Evolutionary conservation across 2,797 vertebrate genomes (phyloP).

Genomic region (Tapera naevia): DNA sequence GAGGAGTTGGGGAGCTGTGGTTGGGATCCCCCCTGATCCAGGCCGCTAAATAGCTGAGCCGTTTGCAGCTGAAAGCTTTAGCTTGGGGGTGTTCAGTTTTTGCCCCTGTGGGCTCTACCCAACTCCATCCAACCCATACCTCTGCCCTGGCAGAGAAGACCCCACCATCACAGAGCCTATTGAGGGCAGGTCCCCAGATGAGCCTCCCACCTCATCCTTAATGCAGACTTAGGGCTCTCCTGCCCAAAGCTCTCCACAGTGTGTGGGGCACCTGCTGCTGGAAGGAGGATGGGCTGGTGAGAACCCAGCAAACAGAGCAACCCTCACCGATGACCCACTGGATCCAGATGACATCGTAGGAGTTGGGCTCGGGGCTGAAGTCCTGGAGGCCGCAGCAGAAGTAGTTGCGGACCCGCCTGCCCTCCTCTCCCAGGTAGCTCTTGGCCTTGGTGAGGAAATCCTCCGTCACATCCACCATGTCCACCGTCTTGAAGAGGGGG

Average conservation of each 20-base stretch:
- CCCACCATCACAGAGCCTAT: fast-evolving
- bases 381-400: conserved; percentile 93
- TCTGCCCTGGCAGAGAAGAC: not conserved
- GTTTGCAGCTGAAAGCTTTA: not conserved
- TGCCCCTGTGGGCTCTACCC: not conserved
- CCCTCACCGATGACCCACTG: conserved; percentile 98
- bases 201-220: not conserved
- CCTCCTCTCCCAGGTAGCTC: conserved; percentile 88
- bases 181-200: not conserved
- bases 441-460: conserved; percentile 92
- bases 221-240: not conserved
- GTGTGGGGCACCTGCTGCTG: fast-evolving
- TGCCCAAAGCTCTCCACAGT: not conserved
- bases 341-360: conserved; percentile 97
- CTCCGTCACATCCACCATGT: conserved; percentile 94
- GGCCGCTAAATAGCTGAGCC: not conserved
- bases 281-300: not conserved
- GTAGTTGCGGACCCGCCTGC: conserved; percentile 87
- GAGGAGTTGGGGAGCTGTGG: not conserved
- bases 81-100: not conserved
- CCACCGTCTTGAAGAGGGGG: conserved; percentile 90
- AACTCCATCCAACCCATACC: not conserved
- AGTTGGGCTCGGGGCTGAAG: conserved; percentile 84
- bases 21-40: not conserved
- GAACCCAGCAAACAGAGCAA: fast-evolving